These are phyloP conservation scores for Zonitis immaculata DNA, from an alignment of 2,888 invertebrate species.

Conservation along the genomic window DNA sequence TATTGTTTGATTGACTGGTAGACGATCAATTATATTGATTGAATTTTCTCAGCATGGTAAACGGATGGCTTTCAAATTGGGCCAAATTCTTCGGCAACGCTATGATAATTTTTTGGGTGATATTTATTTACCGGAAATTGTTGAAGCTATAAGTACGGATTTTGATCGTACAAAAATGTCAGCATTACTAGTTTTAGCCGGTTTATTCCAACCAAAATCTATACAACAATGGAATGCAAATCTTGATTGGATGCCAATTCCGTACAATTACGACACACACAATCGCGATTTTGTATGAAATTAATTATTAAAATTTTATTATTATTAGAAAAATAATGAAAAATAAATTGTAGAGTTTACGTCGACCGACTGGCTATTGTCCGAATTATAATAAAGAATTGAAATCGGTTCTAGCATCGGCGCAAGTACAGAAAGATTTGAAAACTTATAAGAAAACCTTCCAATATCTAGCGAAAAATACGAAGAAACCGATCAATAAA, in stretches of 20 bases:
- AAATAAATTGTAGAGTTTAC: constrained; percentile 31
- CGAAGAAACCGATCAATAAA: constrained; percentile 33
- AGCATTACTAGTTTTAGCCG: constrained; percentile 63
- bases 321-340: no score
- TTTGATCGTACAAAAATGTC: constrained; percentile 72
- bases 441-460: constrained; percentile 29
- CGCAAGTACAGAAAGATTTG: constrained; percentile 29
- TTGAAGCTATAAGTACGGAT: constrained; percentile 59
- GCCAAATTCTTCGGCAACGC: constrained; percentile 42
- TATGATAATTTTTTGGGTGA: constrained; percentile 48
- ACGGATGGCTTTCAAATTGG: constrained; percentile 44
- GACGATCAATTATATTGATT: no score
- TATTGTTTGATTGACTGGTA: no score
- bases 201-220: constrained; percentile 59
- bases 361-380: constrained; percentile 40
- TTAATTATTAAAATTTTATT: no score
- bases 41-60: constrained; percentile 51
- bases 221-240: constrained; percentile 50
- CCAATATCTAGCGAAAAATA: constrained; percentile 33
- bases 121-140: constrained; percentile 46
- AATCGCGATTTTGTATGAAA: not conserved
- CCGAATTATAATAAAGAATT: constrained; percentile 40
- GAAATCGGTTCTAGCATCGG: constrained; percentile 31
- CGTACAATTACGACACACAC: constrained; percentile 41
- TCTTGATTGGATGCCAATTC: constrained; percentile 60